Conservation (phyloP, 2,797 vertebrate genomes). For the Cyprinodon diabolis region DNA sequence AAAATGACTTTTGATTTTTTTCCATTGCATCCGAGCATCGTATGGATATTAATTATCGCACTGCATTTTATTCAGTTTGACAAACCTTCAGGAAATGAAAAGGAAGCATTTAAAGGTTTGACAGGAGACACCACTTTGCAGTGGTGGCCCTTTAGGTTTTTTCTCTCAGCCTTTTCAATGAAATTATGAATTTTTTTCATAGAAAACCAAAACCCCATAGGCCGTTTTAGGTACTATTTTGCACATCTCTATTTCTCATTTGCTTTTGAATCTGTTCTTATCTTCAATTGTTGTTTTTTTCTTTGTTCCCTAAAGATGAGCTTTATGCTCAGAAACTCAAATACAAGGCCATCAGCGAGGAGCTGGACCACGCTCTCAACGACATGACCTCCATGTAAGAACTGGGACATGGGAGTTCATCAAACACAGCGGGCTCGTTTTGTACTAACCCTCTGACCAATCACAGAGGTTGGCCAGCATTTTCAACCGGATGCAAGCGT, state of each 20-base stretch:
- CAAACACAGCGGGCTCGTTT: background rate
- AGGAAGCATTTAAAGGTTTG: background rate
- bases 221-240: background rate
- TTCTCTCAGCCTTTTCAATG: background rate
- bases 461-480: too few relatives aligned
- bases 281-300: constrained; percentile 21
- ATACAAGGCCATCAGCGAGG: constrained; percentile 93
- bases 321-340: constrained; percentile 94
- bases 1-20: too few relatives aligned
- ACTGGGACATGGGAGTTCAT: background rate
- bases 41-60: background rate
- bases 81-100: background rate
- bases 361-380: constrained; percentile 90
- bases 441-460: background rate
- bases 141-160: background rate
- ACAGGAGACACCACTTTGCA: background rate
- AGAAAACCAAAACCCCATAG: background rate
- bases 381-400: constrained; percentile 92
- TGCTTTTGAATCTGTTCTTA: background rate
- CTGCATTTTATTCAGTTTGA: too few relatives aligned
- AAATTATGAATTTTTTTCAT: background rate
- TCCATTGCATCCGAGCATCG: background rate
- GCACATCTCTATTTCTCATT: background rate
- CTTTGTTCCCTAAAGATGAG: constrained; percentile 79
- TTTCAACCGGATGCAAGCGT: too few relatives aligned